Conservation (phyloP, 2,888 invertebrate genomes). For the Noctua janthe region DNA sequence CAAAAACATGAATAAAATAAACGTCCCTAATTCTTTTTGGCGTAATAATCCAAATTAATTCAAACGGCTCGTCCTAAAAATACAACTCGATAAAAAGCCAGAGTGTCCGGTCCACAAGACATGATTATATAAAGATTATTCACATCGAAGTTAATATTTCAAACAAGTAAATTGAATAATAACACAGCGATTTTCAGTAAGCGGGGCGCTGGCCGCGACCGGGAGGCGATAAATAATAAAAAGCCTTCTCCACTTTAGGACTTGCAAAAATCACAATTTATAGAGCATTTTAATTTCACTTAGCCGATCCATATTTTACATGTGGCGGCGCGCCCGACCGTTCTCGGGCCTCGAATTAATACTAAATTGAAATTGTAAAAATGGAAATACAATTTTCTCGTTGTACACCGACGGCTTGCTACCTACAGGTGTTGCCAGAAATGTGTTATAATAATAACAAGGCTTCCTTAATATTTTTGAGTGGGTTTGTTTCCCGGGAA, state of each 20-base stretch:
- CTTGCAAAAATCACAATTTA: slow-evolving; percentile 91
- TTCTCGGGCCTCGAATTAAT: slow-evolving; percentile 89
- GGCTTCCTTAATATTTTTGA: slow-evolving; percentile 82
- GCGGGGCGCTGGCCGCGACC: slow-evolving; percentile 84
- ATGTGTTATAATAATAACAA: slow-evolving; percentile 86
- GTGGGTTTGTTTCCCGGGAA: slow-evolving; percentile 65
- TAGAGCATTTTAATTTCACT: slow-evolving; percentile 91
- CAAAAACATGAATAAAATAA: slow-evolving; percentile 32
- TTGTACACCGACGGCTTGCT: slow-evolving; percentile 80
- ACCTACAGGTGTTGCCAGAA: slow-evolving; percentile 85
- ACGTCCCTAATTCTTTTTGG: slow-evolving; percentile 43
- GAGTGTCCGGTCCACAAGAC: slow-evolving; percentile 58
- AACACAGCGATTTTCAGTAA: slow-evolving; percentile 88
- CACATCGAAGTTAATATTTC: slow-evolving; percentile 83
- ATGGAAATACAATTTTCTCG: slow-evolving; percentile 90
- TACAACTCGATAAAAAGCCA: slow-evolving; percentile 31
- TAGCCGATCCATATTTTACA: slow-evolving; percentile 91
- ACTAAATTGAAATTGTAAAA: slow-evolving; percentile 91
- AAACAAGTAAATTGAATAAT: slow-evolving; percentile 89
- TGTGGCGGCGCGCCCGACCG: slow-evolving; percentile 88
- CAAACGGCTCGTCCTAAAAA: slow-evolving; percentile 44
- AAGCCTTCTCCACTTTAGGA: slow-evolving; percentile 91
- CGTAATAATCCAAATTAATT: slow-evolving; percentile 38
- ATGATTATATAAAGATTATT: slow-evolving; percentile 75
- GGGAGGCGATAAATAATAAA: slow-evolving; percentile 89